phyloP scores from a whole-genome alignment of 2,888 invertebrate species.

The Agrochola circellaris region DNA sequence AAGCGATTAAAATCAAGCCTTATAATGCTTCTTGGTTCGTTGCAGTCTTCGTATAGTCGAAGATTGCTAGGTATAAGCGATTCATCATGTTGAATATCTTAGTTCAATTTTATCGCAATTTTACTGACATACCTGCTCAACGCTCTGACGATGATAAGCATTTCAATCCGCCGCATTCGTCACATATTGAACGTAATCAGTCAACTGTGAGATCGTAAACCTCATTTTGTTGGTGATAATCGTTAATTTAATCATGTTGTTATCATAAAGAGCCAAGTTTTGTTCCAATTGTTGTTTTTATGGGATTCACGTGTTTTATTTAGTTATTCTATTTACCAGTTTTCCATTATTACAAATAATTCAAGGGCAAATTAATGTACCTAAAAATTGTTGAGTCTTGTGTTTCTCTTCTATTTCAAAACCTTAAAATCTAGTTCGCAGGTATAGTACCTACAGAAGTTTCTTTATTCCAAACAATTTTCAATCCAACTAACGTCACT shows the following conservation, averaged over 20 bases:
- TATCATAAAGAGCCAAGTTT: not conserved
- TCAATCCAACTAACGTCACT: not conserved
- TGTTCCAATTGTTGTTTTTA: constrained; percentile 4
- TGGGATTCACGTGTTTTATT: not conserved
- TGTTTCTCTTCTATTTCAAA: no score
- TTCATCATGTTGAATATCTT: not conserved
- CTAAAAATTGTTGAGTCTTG: not conserved
- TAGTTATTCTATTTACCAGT: not conserved
- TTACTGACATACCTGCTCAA: not conserved
- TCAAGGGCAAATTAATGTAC: not conserved
- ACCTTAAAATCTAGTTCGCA: not conserved
- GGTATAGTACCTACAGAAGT: no score
- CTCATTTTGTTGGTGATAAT: constrained; percentile 39
- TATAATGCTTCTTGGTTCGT: not conserved
- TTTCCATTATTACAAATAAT: not conserved
- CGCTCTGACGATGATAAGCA: constrained; percentile 7
- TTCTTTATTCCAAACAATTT: not conserved
- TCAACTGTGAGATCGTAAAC: constrained; percentile 50
- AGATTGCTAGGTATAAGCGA: not conserved
- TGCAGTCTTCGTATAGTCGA: not conserved
- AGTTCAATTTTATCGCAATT: constrained; percentile 27
- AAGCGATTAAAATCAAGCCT: not conserved
- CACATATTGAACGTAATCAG: constrained; percentile 31
- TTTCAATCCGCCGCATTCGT: constrained; percentile 35
- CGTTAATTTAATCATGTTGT: constrained; percentile 38